These are phyloP conservation scores for Acomys russatus DNA, from an alignment of 2,797 vertebrate species.

Conservation along the genomic window DNA sequence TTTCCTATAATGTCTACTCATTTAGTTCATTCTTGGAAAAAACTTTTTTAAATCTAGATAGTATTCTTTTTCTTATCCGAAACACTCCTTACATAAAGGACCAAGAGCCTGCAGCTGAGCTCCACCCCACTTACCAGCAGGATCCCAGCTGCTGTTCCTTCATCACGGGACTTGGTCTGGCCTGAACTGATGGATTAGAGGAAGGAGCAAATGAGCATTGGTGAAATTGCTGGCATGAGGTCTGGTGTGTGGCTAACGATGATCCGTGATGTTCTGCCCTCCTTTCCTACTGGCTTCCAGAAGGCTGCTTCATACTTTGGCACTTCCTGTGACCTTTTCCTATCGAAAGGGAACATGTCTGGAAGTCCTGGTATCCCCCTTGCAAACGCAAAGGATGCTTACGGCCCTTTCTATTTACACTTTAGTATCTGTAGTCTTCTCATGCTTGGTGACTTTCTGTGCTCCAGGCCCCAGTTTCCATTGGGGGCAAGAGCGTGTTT, in stretches of 20 bases:
- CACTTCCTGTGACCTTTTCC: background rate
- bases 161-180: background rate
- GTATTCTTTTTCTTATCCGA: background rate
- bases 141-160: background rate
- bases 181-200: background rate
- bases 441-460: slow-evolving; percentile 36
- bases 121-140: background rate
- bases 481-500: background rate
- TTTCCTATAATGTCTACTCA: background rate
- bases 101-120: background rate
- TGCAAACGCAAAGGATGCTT: slow-evolving; percentile 4
- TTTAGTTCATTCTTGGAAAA: slow-evolving; percentile 33
- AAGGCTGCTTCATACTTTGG: background rate
- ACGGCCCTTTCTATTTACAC: background rate
- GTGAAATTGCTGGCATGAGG: background rate
- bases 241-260: background rate
- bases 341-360: background rate
- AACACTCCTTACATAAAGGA: slow-evolving; percentile 39
- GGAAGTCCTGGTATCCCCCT: background rate
- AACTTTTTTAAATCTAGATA: background rate
- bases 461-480: background rate
- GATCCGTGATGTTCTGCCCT: background rate
- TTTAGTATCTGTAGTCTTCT: background rate
- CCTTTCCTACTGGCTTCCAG: background rate
- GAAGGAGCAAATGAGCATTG: background rate